Percentiles rank a stretch among this genome's conserved stretches.
phyloP scores from a whole-genome alignment of 2,888 invertebrate species.

The Julus scanicus region DNA sequence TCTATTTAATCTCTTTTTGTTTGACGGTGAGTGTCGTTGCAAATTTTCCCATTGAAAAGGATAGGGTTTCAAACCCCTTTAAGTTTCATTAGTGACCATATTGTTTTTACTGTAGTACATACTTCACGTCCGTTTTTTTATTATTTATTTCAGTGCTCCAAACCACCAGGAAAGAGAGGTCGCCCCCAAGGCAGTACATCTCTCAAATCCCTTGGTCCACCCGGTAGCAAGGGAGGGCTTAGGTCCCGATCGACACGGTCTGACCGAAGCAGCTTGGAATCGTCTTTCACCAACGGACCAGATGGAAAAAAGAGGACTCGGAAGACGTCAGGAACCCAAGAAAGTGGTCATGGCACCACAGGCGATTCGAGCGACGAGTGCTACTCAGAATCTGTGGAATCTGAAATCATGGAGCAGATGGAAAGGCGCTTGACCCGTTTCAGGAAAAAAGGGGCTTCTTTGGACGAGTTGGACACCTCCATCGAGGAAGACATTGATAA shows the following conservation, averaged over 20 bases:
- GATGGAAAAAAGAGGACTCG: slow-evolving; percentile 57
- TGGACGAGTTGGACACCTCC: slow-evolving; percentile 44
- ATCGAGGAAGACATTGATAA: slow-evolving; percentile 49
- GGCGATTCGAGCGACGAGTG: slow-evolving; percentile 58
- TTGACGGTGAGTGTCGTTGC: too few relatives aligned
- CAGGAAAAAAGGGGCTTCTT: slow-evolving; percentile 17
- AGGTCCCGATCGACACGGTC: slow-evolving; percentile 59
- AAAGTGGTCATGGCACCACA: slow-evolving; percentile 53
- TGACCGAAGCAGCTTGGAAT: slow-evolving; percentile 59
- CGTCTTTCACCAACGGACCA: slow-evolving; percentile 58
- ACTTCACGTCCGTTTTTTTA: background rate
- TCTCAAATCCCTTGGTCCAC: background rate
- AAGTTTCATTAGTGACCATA: too few relatives aligned
- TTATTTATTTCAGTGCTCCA: slow-evolving; percentile 46
- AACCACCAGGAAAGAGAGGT: slow-evolving; percentile 58
- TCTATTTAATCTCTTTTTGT: too few relatives aligned
- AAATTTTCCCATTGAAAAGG: too few relatives aligned
- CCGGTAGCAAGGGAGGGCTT: slow-evolving; percentile 45
- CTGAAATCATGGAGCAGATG: slow-evolving; percentile 25
- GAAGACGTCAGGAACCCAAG: slow-evolving; percentile 57
- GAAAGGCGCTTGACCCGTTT: slow-evolving; percentile 6
- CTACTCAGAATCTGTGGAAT: slow-evolving; percentile 56
- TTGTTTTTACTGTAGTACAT: too few relatives aligned
- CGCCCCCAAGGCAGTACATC: slow-evolving; percentile 58
- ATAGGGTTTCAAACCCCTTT: too few relatives aligned